These are phyloP conservation scores for Drosophila erecta DNA, from an alignment of 1,140 invertebrate species.

Conservation along the genomic window DNA sequence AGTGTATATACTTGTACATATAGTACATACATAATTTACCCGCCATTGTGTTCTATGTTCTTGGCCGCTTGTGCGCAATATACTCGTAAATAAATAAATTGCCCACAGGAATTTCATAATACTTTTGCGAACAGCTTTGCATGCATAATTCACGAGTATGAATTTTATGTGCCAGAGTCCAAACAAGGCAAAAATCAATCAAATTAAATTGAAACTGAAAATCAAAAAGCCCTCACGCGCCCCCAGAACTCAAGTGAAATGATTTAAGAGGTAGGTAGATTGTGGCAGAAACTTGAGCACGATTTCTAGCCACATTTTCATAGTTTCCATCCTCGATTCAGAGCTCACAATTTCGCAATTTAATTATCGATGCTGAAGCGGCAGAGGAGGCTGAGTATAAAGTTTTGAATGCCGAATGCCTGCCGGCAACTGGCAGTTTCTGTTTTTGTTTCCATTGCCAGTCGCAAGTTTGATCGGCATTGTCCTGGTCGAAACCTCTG, in stretches of 20 bases:
- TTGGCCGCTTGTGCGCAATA: slow-evolving; percentile 14
- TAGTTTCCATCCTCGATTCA: slow-evolving; percentile 21
- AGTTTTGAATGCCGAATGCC: slow-evolving; percentile 46
- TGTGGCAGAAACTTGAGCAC: slow-evolving; percentile 30
- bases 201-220: slow-evolving; percentile 75
- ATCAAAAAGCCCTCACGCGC: slow-evolving; percentile 42
- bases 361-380: slow-evolving; percentile 44
- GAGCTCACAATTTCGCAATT: slow-evolving; percentile 51
- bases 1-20: background rate
- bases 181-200: slow-evolving; percentile 73
- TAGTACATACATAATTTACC: slow-evolving; percentile 11
- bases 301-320: slow-evolving; percentile 36
- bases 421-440: slow-evolving; percentile 43
- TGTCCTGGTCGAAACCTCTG: slow-evolving; percentile 14
- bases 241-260: background rate
- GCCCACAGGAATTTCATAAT: slow-evolving; percentile 60
- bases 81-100: slow-evolving; percentile 64
- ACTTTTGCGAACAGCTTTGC: slow-evolving; percentile 64
- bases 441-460: slow-evolving; percentile 45
- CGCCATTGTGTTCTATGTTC: slow-evolving; percentile 5
- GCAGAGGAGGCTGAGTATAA: slow-evolving; percentile 17
- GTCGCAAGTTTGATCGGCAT: slow-evolving; percentile 23
- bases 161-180: slow-evolving; percentile 51
- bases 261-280: slow-evolving; percentile 1
- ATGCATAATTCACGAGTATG: slow-evolving; percentile 64